Evolutionary conservation across 2,888 invertebrate species (phyloP).

Genomic region (Pyrocoelia pectoralis): DNA sequence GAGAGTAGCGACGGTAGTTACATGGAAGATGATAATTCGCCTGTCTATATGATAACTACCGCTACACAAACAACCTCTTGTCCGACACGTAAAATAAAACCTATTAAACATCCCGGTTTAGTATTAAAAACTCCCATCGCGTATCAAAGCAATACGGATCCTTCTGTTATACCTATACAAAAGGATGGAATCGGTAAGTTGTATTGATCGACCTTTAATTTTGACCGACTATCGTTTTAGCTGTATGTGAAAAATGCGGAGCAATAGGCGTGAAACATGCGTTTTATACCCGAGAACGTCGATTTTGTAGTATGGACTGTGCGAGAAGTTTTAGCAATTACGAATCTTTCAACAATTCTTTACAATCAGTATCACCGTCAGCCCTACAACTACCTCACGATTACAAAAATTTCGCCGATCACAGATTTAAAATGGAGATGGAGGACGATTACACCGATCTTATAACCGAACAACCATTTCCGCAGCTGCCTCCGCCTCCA

Average conservation of each 20-base stretch:
- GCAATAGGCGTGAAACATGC: constrained; percentile 86
- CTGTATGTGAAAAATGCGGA: constrained; percentile 85
- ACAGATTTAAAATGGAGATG: constrained; percentile 56
- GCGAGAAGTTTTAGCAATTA: constrained; percentile 67
- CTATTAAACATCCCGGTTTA: constrained; percentile 76
- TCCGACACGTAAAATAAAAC: constrained; percentile 72
- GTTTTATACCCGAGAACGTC: constrained; percentile 83
- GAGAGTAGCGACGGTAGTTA: constrained; percentile 60
- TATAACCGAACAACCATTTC: constrained; percentile 47
- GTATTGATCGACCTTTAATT: no score
- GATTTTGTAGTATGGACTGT: constrained; percentile 84
- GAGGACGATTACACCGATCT: constrained; percentile 54
- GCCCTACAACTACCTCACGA: constrained; percentile 41
- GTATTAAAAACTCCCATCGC: constrained; percentile 81
- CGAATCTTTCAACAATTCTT: constrained; percentile 54
- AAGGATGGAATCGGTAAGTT: constrained; percentile 86
- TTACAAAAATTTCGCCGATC: constrained; percentile 54
- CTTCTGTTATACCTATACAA: constrained; percentile 86
- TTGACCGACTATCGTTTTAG: constrained; percentile 59
- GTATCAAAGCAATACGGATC: constrained; percentile 80
- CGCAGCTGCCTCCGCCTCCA: constrained; percentile 51
- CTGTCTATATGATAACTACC: constrained; percentile 62
- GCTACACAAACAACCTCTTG: constrained; percentile 65
- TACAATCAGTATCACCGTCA: constrained; percentile 19
- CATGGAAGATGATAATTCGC: constrained; percentile 61